Evolutionary conservation across 2,113 vertebrate genomes (phyloP), one percentile per base, ranked within the genome.

Genomic region (Tichodroma muraria): DNA sequence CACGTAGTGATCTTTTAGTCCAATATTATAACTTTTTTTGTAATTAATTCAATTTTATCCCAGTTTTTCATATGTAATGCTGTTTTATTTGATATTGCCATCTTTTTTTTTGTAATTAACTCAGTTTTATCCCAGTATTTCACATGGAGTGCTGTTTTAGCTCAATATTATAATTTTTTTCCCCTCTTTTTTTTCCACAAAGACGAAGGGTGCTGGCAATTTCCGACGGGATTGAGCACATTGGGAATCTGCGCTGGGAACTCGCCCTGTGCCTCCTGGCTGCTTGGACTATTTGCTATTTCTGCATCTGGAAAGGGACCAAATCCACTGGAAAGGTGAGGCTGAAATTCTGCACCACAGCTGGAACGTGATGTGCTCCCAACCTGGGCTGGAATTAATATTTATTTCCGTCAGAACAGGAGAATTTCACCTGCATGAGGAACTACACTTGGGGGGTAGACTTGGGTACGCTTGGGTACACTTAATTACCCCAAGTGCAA

Each of bases 291-390:
- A 99, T 99, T 95, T 99, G 99, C 93, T 99, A 99, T 94, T 99
- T 99, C 96, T 99, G 99, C 96, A 99, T 99, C 96, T 99, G 99
- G 99, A 99, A 99, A 96, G 99, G 99, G 56, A 99, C 99, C 93
- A 99, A 99, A 97, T 99, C 99, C 45, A 99, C 99, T 13, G 99
- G 99, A 94, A 99, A 99, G 99, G 99, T 99, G 97, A 98, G 98
- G 54, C 33, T 63, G 24, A 17, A 35, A 76, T 35, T 27, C n/a
- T n/a, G n/a, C n/a, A n/a, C n/a, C n/a, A n/a, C n/a, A n/a, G n/a
- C n/a, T n/a, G n/a, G n/a, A n/a, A n/a, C n/a, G n/a, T n/a, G n/a
- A n/a, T n/a, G 2, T 24, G 42, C 13, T n/a, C n/a, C n/a, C n/a
- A n/a, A n/a, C n/a, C n/a, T n/a, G n/a, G n/a, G n/a, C n/a, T 44